A percentile compares a stretch with the other conserved stretches of the same genome.
These are phyloP conservation scores for Hypotaenidia philippensis DNA, from an alignment of 2,797 vertebrate genomes.

Conservation along the genomic window DNA sequence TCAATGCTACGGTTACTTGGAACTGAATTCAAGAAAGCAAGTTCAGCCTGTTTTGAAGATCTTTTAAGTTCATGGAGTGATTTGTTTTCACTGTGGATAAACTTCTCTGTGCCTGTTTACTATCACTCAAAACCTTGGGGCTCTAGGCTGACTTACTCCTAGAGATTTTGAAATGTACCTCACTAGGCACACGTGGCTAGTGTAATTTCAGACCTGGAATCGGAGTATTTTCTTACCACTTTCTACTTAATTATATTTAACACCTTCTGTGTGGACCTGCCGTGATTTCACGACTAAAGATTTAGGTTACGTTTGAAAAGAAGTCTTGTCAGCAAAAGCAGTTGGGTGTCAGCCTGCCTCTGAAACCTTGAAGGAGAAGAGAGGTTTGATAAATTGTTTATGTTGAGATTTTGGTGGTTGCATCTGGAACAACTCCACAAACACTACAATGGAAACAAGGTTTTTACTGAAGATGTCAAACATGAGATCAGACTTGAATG, in stretches of 20 bases:
- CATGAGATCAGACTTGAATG: background rate
- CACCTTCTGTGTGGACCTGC: background rate
- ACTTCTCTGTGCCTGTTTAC: background rate
- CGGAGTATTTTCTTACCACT: background rate
- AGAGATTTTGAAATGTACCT: background rate
- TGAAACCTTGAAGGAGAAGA: background rate
- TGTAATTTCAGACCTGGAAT: background rate
- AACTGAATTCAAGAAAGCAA: background rate
- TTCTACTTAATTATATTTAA: background rate
- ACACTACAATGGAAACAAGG: constrained; percentile 24
- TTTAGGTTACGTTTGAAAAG: background rate
- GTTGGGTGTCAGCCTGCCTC: background rate
- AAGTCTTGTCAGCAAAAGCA: background rate
- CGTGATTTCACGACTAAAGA: background rate
- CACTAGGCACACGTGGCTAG: background rate
- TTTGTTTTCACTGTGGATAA: background rate
- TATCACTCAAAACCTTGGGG: background rate
- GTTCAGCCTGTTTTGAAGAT: background rate
- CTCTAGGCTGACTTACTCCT: background rate
- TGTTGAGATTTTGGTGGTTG: background rate
- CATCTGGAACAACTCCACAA: background rate
- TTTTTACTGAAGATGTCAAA: background rate
- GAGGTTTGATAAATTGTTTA: background rate
- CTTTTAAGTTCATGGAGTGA: background rate
- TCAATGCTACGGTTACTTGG: background rate